Base-by-base conservation (phyloP, 2,113 vertebrate species). In the Ochotona curzoniae region DNA sequence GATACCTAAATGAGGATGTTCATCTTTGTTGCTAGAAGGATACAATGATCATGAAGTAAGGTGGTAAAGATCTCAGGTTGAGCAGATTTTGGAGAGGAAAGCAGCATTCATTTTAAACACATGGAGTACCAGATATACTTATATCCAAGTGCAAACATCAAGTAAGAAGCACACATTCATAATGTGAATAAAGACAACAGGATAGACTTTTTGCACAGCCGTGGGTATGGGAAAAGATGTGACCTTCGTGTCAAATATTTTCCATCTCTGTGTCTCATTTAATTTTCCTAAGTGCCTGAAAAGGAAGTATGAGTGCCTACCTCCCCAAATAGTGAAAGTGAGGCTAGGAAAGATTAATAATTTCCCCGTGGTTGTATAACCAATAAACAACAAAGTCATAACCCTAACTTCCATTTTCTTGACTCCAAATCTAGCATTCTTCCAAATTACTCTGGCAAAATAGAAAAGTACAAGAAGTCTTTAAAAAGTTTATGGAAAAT, bases 301-400 rank as follows among this genome's bases (percentile, higher is more conserved):
- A 93, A 93, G 13, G 26, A 15, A 25, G 0, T 61, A 49, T 73
- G 38, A 67, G 87, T 83, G 57, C 32, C 51, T 64, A 7, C 25
- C 74, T 85, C 89, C 79, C 66, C 81, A 83, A 38, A 84, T 63
- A 28, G 84, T 12, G 57, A 84, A 84, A 84, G 21, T 26, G 23
- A 28, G 23, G 9, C 70, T 47, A n/a, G 2, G 23, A 83, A 32
- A 80, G 18, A 67, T 38, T 51, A 78, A 35, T 60, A 82, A 73
- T 60, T 6, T 80, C 6, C 32, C 44, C 17, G 3, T 54, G 57
- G 38, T 78, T 49, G 9, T 51, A 6, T 51, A 83, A 17, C 49
- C 71, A 64, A 30, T 70, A 93, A 95, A 71, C 30, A 30, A 89
- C 30, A 91, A 91, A 86, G 21, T n/a, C 21, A 15, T 32, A 32